phyloP scores from a whole-genome alignment of 2,888 invertebrate species.

The Ichneumon xanthorius region DNA sequence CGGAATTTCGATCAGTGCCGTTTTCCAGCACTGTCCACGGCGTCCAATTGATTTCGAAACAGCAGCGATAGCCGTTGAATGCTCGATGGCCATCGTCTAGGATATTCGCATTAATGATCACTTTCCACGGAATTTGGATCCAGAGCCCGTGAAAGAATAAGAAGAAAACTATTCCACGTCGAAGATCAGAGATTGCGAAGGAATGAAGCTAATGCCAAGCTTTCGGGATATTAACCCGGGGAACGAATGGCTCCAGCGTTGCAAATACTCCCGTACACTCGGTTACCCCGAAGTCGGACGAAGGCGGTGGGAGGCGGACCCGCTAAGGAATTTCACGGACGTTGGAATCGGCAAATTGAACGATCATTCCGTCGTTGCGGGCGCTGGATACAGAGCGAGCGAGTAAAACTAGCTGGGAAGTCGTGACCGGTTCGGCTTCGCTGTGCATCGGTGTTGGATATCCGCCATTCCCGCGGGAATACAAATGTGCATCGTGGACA shows the following conservation, averaged over 20 bases:
- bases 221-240: conserved; percentile 54
- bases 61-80: not conserved
- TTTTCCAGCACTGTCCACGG: too few relatives aligned
- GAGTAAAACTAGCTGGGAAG: conserved; percentile 6
- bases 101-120: conserved; percentile 22
- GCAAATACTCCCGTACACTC: conserved; percentile 29
- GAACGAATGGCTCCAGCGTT: conserved; percentile 47
- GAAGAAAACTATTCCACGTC: conserved; percentile 24
- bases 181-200: conserved; percentile 29
- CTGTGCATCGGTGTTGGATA: conserved; percentile 44
- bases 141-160: not conserved
- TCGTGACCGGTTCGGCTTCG: not conserved
- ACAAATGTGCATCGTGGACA: conserved; percentile 38
- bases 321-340: conserved; percentile 61
- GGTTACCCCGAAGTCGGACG: conserved; percentile 7
- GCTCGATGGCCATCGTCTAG: not conserved
- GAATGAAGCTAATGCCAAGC: conserved; percentile 44
- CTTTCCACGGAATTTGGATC: conserved; percentile 18
- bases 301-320: conserved; percentile 49
- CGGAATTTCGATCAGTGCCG: not conserved
- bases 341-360: conserved; percentile 64
- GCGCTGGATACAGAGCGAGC: not conserved
- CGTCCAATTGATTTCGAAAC: not conserved
- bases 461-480: conserved; percentile 38
- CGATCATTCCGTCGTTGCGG: conserved; percentile 54